Base-by-base conservation (phyloP, 2,113 vertebrate genomes). In the Osmerus mordax region DNA sequence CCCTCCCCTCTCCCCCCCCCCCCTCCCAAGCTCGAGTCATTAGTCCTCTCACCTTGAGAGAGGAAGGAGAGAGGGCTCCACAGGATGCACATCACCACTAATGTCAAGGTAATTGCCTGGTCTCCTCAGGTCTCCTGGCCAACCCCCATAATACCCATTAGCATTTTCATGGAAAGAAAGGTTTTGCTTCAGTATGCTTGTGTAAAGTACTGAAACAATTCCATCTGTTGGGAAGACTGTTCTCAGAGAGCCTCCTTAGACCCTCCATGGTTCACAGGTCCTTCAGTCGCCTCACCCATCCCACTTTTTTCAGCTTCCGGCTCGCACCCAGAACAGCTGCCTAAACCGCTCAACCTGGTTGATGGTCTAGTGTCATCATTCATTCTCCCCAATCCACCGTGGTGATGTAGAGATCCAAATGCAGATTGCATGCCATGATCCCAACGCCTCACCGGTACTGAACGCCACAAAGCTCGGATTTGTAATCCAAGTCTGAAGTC, bases 161-260 rank as follows among this genome's bases (percentile, higher is more conserved):
- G 81, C 87, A 87, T 89, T 84, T 89, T 86, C 78, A 89, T 89
- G 72, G 78, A 71, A 79, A 74, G 25, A 55, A 52, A 65, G 56
- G 77, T 75, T 72, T 23, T 78, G 72, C 70, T 70, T 73, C 74
- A 56, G 53, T 74, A 25, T 18, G 36, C 23, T 52, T 59, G 11
- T 23, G 9, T 76, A 32, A 58, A 70, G 70, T 62, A 69, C 69
- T 36, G 32, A 70, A 58, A 52, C 73, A n/a, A 75, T 81, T n/a
- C 79, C 67, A 51, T 36, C 8, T 12, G 9, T 47, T 47, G 41
- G 41, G 9, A 47, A 9, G 6, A 47, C 9, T 8, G 41, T 47
- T 47, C 41, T 47, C 41, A 47, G 41, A 5, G 41, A 47, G 41
- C 9, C 9, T 41, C 55, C 28, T 75, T 25, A 2, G 28, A 18